phyloP scores from a whole-genome alignment of 2,113 vertebrate species.

The Morone chrysops region DNA sequence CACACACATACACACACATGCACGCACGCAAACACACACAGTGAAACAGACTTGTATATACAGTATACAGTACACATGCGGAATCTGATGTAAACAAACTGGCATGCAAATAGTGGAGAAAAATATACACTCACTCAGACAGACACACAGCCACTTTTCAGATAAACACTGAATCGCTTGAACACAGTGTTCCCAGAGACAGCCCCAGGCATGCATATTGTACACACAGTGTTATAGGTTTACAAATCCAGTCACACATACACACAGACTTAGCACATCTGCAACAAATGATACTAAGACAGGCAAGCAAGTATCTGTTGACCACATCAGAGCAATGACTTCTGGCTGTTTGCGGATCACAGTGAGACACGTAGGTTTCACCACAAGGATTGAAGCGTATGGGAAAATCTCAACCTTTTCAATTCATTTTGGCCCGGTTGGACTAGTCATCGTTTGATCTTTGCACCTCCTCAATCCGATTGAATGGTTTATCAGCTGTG shows the following conservation, averaged over 20 bases:
- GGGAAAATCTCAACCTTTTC: neutral
- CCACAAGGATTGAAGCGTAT: neutral
- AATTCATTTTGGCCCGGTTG: neutral
- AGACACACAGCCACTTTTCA: constrained; percentile 63
- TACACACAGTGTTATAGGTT: constrained; percentile 51
- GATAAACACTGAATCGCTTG: constrained; percentile 67
- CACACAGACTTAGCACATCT: constrained; percentile 49
- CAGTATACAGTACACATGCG: constrained; percentile 72
- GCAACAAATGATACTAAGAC: constrained; percentile 39
- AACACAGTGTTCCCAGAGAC: constrained; percentile 68
- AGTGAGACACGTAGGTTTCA: neutral
- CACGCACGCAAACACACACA: constrained; percentile 52
- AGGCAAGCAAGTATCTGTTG: constrained; percentile 26
- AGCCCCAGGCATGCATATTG: constrained; percentile 57
- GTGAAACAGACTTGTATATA: constrained; percentile 76
- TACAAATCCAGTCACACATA: constrained; percentile 39
- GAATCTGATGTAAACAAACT: constrained; percentile 79
- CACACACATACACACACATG: constrained; percentile 54
- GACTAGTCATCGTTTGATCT: neutral
- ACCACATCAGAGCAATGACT: constrained; percentile 45
- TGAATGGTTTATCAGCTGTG: constrained; percentile 35
- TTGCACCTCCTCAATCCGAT: neutral
- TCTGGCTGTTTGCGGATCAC: neutral
- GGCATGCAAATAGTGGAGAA: constrained; percentile 72
- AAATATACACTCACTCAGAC: constrained; percentile 74